Evolutionary conservation across 2,113 vertebrate genomes (phyloP).

Genomic region (Rhinichthys klamathensis): DNA sequence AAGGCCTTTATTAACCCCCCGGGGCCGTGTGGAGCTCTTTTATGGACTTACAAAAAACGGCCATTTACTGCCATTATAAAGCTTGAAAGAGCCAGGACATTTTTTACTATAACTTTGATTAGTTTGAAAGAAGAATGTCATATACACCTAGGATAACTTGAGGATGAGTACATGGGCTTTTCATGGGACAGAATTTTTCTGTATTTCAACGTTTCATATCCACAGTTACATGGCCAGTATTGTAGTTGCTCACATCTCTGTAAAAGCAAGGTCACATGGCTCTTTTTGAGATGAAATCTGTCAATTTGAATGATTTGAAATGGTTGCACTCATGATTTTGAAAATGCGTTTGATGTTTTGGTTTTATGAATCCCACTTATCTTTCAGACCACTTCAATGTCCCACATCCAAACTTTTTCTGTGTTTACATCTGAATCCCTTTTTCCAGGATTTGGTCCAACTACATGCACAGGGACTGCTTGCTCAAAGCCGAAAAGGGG

Average conservation of each 20-base stretch:
- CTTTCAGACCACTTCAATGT: constrained; percentile 55
- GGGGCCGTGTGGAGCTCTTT: no score
- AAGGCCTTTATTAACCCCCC: no score
- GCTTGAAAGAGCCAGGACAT: no score
- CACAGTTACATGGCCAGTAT: not conserved
- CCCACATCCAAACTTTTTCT: constrained; percentile 56
- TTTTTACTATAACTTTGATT: no score
- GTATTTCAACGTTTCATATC: not conserved
- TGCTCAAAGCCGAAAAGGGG: constrained; percentile 34
- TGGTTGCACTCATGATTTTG: constrained; percentile 22
- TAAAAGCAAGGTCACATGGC: constrained; percentile 15
- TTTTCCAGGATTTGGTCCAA: constrained; percentile 65
- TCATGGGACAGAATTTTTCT: not conserved
- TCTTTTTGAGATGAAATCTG: constrained; percentile 26
- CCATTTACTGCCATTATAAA: no score
- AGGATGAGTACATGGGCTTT: no score
- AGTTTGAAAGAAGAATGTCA: no score
- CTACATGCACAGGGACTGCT: constrained; percentile 38
- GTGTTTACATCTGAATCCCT: constrained; percentile 62
- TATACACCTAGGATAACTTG: no score
- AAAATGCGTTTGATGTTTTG: constrained; percentile 56
- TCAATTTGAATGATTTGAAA: constrained; percentile 48
- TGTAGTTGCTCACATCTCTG: not conserved
- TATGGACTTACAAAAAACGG: no score
- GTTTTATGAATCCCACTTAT: constrained; percentile 62